These are phyloP conservation scores for Peribatodes rhomboidaria DNA, from an alignment of 2,888 invertebrate species.

Conservation along the genomic window DNA sequence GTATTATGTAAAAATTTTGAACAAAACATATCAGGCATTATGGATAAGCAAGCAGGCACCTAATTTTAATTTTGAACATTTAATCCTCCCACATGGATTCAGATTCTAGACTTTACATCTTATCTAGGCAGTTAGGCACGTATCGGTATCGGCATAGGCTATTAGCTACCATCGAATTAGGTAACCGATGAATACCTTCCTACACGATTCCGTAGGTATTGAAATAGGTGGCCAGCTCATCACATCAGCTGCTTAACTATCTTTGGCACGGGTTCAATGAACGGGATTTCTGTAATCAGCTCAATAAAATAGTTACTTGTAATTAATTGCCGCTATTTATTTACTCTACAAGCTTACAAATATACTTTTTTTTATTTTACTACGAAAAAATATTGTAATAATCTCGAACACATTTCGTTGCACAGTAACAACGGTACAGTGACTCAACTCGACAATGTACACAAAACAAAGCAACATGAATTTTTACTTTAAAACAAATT, in stretches of 20 bases:
- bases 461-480: too few species aligned
- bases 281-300: slow-evolving; percentile 45
- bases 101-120: slow-evolving; percentile 3
- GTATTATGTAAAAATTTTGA: too few species aligned
- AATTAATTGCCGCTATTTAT: slow-evolving; percentile 3
- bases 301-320: slow-evolving; percentile 19
- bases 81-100: slow-evolving; percentile 6
- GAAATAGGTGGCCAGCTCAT: slow-evolving; percentile 49
- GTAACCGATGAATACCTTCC: slow-evolving; percentile 40
- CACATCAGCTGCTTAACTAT: slow-evolving; percentile 54
- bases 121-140: slow-evolving; percentile 18
- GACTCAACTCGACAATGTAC: too few species aligned
- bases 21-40: too few species aligned
- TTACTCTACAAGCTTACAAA: not conserved
- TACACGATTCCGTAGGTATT: slow-evolving; percentile 43
- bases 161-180: slow-evolving; percentile 34
- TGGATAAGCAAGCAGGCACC: too few species aligned
- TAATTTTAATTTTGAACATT: not conserved
- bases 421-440: too few species aligned
- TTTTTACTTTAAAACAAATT: too few species aligned
- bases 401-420: too few species aligned
- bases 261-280: slow-evolving; percentile 61
- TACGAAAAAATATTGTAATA: not conserved
- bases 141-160: slow-evolving; percentile 28
- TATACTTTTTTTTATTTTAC: not conserved